Evolutionary conservation across 2,113 vertebrate genomes (phyloP).

Genomic region (Hepsetus odoe): DNA sequence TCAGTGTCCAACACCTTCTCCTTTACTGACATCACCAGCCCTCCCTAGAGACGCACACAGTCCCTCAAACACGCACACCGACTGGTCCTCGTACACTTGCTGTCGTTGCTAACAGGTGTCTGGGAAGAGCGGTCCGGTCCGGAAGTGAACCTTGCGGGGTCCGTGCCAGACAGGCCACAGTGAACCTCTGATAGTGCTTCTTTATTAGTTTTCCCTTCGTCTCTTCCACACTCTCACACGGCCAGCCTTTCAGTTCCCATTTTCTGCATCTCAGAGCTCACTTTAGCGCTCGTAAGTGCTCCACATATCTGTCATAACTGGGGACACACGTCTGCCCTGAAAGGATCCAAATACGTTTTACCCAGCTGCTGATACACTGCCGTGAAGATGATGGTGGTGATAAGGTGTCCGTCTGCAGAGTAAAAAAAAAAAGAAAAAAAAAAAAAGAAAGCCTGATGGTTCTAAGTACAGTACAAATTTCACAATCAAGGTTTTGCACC

Average conservation of each 20-base stretch:
- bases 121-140: constrained; percentile 6
- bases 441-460: too few relatives aligned
- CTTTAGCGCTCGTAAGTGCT: background rate
- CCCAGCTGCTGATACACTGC: background rate
- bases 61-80: background rate
- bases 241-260: too few relatives aligned
- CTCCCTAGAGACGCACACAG: background rate
- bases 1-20: constrained; percentile 49
- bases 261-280: background rate
- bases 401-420: too few relatives aligned
- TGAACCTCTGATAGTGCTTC: constrained; percentile 25
- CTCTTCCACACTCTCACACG: background rate
- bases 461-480: too few relatives aligned
- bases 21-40: constrained; percentile 22
- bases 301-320: background rate
- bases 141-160: constrained; percentile 29
- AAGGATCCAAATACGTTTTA: background rate
- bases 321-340: background rate
- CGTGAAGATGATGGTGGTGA: too few relatives aligned
- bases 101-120: constrained; percentile 29
- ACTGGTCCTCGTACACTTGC: background rate
- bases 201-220: constrained; percentile 17
- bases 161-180: constrained; percentile 13
- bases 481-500: too few relatives aligned
- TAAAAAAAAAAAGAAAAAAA: too few relatives aligned